phyloP scores from a whole-genome alignment of 2,888 invertebrate species.

The Oligia latruncula region DNA sequence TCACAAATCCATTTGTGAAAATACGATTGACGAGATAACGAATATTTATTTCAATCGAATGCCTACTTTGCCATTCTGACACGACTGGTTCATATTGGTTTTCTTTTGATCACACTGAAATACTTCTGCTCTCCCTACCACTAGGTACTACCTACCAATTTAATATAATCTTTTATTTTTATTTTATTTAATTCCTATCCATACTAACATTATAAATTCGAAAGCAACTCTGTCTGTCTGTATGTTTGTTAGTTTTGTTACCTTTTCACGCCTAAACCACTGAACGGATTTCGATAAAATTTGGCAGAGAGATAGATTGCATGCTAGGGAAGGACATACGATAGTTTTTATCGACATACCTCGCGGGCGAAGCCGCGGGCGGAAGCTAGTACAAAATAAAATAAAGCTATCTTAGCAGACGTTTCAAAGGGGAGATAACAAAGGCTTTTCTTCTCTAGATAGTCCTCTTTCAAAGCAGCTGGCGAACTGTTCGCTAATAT shows the following conservation, averaged over 20 bases:
- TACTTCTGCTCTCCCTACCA: not conserved
- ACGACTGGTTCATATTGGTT: not conserved
- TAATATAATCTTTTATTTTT: not conserved
- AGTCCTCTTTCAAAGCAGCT: not conserved
- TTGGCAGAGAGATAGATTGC: no score
- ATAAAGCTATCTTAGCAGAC: not conserved
- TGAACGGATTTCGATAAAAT: no score
- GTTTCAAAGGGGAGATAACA: not conserved
- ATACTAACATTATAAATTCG: no score
- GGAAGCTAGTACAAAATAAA: not conserved
- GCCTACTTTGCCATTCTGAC: not conserved
- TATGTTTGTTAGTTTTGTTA: no score
- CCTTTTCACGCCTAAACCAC: no score
- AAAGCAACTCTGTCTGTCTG: no score
- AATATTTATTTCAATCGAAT: not conserved
- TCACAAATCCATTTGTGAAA: not conserved
- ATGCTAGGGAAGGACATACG: no score
- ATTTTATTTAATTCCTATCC: not conserved
- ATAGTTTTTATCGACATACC: no score
- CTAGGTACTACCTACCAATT: not conserved
- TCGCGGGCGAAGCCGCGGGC: no score
- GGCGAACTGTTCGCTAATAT: not conserved
- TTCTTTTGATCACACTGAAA: not conserved
- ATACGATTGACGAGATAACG: not conserved
- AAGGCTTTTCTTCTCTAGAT: conserved; percentile 5